These are phyloP conservation scores for Coreius guichenoti DNA, from an alignment of 2,797 vertebrate species.

Conservation along the genomic window DNA sequence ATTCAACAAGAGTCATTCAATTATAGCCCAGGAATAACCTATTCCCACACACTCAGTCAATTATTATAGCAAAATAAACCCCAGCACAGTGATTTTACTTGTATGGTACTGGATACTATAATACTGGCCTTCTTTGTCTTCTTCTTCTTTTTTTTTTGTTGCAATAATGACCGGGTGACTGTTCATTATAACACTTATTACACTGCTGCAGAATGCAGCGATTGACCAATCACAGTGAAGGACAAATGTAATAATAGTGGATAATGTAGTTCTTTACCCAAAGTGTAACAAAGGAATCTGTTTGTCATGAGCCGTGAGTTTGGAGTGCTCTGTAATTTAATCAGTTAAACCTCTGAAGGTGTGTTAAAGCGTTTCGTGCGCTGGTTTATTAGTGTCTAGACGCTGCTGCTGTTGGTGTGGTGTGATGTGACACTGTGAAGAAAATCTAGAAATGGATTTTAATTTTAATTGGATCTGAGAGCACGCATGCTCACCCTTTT, in stretches of 20 bases:
- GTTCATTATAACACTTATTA: neutral
- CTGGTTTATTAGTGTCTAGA: neutral
- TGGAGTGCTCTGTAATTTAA: neutral
- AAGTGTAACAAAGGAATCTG: neutral
- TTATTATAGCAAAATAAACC: neutral
- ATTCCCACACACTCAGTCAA: neutral
- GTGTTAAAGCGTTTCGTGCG: neutral
- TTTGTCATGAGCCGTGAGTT: neutral
- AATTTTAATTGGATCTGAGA: constrained; percentile 2
- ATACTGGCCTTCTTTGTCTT: too few species aligned
- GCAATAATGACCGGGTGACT: neutral
- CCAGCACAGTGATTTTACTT: neutral
- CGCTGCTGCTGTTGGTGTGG: neutral
- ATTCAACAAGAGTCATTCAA: neutral
- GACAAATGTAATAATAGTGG: neutral
- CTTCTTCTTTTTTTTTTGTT: too few species aligned
- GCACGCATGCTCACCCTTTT: constrained; percentile 86
- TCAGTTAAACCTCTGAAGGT: neutral
- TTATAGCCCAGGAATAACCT: neutral
- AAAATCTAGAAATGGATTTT: neutral
- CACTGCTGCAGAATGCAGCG: neutral
- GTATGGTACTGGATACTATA: too few species aligned
- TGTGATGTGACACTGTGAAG: constrained; percentile 1
- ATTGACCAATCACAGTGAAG: neutral
- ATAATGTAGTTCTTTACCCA: neutral